A percentile compares a stretch with the other conserved stretches of the same genome.
Evolutionary conservation across 2,888 invertebrate species (phyloP).

Genomic region (Eupelmus urozonus): DNA sequence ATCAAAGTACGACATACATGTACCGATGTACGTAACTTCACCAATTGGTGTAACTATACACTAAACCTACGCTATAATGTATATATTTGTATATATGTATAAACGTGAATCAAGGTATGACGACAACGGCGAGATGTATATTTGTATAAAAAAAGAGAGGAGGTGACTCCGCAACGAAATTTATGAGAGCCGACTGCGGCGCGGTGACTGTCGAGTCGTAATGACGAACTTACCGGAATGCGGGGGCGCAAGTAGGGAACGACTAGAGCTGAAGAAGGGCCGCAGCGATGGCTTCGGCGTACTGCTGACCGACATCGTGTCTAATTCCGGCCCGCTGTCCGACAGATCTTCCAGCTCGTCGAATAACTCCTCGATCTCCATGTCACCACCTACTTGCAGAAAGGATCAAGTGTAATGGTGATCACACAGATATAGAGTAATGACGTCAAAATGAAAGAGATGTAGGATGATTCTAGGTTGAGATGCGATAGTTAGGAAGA

Average conservation of each 20-base stretch:
- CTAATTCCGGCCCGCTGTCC: slow-evolving; percentile 96
- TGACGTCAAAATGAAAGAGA: background rate
- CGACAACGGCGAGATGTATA: slow-evolving; percentile 4
- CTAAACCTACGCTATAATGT: slow-evolving; percentile 25
- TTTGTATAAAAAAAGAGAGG: background rate
- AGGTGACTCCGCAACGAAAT: background rate
- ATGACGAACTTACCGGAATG: slow-evolving; percentile 70
- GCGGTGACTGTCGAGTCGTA: background rate
- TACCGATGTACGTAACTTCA: slow-evolving; percentile 22
- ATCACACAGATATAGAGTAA: background rate
- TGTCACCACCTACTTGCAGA: slow-evolving; percentile 83
- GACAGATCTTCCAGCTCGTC: slow-evolving; percentile 97
- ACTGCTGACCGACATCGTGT: slow-evolving; percentile 97
- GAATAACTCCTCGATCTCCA: slow-evolving; percentile 95
- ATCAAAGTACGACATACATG: slow-evolving; percentile 37
- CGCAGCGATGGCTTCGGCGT: slow-evolving; percentile 97
- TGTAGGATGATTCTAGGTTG: too few species aligned
- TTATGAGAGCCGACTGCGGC: background rate
- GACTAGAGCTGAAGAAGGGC: slow-evolving; percentile 96
- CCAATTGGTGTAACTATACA: background rate
- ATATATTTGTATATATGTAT: slow-evolving; percentile 35
- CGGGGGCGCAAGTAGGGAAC: slow-evolving; percentile 82
- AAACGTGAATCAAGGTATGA: slow-evolving; percentile 17
- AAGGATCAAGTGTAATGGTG: too few species aligned
- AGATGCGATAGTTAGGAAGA: too few species aligned